Percentiles rank a stretch among this genome's conserved stretches.
These are phyloP conservation scores for Ceyx melanurus DNA, from an alignment of 2,113 vertebrate genomes.

Conservation along the genomic window DNA sequence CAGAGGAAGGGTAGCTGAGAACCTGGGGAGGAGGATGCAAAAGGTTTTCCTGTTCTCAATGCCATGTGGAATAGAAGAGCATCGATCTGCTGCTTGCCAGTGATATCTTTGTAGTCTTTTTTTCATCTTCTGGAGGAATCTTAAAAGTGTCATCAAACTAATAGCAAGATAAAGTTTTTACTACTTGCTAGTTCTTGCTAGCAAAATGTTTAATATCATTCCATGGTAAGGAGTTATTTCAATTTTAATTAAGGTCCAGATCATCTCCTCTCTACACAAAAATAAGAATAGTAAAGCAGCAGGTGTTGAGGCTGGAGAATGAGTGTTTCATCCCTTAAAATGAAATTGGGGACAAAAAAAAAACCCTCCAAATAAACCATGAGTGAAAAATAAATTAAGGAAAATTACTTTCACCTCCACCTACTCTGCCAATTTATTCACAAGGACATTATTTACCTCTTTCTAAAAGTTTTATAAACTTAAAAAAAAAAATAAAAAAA, in stretches of 20 bases:
- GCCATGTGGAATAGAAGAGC: constrained; percentile 38
- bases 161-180: constrained; percentile 2
- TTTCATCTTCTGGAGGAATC: constrained; percentile 34
- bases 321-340: constrained; percentile 26
- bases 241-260: constrained; percentile 51
- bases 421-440: constrained; percentile 13
- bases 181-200: neutral
- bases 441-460: neutral
- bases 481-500: neutral
- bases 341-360: constrained; percentile 16
- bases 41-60: constrained; percentile 34
- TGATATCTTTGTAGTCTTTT: constrained; percentile 19
- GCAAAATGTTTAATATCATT: neutral
- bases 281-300: constrained; percentile 7
- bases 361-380: neutral
- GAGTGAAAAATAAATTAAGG: constrained; percentile 36
- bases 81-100: constrained; percentile 12
- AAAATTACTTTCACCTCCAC: constrained; percentile 19
- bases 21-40: constrained; percentile 13
- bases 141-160: constrained; percentile 39
- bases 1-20: constrained; percentile 9
- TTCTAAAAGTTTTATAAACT: neutral
- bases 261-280: neutral
- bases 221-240: neutral
- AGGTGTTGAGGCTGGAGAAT: neutral